These are phyloP conservation scores for Phalangium opilio DNA, from an alignment of 2,888 invertebrate species.

Conservation along the genomic window DNA sequence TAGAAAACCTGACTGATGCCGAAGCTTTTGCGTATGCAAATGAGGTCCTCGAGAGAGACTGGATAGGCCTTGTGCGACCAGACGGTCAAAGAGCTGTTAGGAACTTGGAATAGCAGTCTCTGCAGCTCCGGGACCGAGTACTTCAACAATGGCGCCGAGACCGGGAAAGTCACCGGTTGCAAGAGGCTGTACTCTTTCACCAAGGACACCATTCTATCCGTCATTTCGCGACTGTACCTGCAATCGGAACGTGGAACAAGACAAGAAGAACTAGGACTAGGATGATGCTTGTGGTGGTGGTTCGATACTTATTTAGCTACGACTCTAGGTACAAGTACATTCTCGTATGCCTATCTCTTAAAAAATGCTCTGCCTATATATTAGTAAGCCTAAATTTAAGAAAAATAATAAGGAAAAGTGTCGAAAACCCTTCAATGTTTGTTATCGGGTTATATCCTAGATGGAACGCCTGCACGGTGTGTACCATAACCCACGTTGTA, in stretches of 20 bases:
- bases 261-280: too few species aligned
- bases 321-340: too few species aligned
- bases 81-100: conserved; percentile 21
- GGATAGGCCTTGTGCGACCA: conserved; percentile 21
- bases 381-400: too few species aligned
- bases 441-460: too few species aligned
- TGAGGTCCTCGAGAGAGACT: conserved; percentile 20
- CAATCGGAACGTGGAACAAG: background rate
- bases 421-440: too few species aligned
- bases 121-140: conserved; percentile 22
- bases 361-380: too few species aligned
- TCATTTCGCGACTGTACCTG: conserved; percentile 19
- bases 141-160: conserved; percentile 20
- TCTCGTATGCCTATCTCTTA: too few species aligned
- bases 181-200: conserved; percentile 22
- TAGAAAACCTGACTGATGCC: conserved; percentile 20
- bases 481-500: too few species aligned
- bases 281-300: too few species aligned
- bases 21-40: conserved; percentile 21
- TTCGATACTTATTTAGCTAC: too few species aligned
- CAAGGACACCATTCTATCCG: conserved; percentile 21
- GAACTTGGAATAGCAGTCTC: conserved; percentile 22
- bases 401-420: too few species aligned
- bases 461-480: too few species aligned
- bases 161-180: conserved; percentile 22